Evolutionary conservation across 2,797 vertebrate species (phyloP).

Genomic region (Parauchenoglanis ngamensis): DNA sequence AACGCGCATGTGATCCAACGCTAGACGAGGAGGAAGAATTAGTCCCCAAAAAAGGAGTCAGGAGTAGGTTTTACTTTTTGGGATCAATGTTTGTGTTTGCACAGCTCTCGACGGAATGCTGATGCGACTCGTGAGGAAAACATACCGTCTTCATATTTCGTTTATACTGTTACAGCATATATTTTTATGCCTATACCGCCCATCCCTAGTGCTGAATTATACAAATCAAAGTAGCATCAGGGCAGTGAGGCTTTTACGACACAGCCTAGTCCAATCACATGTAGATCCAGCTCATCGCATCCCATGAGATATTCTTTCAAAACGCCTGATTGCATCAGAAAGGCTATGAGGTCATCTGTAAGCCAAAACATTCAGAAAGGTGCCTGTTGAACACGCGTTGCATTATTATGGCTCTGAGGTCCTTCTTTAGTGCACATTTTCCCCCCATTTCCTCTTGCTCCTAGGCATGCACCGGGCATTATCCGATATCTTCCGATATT

Average conservation of each 20-base stretch:
- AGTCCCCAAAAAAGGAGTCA: too few relatives aligned
- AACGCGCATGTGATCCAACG: too few relatives aligned
- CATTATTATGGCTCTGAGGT: background rate
- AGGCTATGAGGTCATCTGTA: background rate
- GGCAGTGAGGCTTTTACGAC: background rate
- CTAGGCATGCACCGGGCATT: too few relatives aligned
- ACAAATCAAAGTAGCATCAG: background rate
- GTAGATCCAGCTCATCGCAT: background rate
- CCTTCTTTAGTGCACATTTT: background rate
- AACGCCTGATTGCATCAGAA: too few relatives aligned
- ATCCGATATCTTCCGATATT: background rate
- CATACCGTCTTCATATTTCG: too few relatives aligned
- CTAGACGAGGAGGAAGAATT: too few relatives aligned
- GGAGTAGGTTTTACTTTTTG: too few relatives aligned
- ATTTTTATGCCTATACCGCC: too few relatives aligned
- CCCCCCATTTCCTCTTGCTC: background rate
- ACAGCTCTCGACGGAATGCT: too few relatives aligned
- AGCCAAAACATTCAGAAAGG: background rate
- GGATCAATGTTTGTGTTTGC: too few relatives aligned
- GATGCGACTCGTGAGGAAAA: too few relatives aligned
- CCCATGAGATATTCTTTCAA: background rate
- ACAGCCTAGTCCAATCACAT: background rate
- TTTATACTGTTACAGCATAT: too few relatives aligned
- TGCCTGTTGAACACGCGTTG: background rate
- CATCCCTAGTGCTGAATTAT: background rate